Base-by-base conservation (phyloP, 2,888 invertebrate species). In the Plusia festucae region DNA sequence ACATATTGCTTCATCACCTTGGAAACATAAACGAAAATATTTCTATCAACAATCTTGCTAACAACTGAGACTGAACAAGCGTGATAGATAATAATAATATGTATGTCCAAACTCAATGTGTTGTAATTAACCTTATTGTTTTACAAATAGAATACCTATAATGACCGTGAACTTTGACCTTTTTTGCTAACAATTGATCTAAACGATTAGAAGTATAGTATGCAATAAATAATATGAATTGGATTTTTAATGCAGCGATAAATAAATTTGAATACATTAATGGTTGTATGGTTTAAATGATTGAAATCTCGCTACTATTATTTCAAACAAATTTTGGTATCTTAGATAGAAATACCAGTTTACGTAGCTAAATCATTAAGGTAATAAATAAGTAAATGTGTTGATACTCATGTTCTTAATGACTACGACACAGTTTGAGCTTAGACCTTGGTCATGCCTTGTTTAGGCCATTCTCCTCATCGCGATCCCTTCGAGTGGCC, bases 221-320 rank as follows among this genome's bases (percentile, higher is more conserved):
- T 53, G 57, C 65, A 63, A 59, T 71, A 55, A 78, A 80, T 79
- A 67, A 71, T 72, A 61, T 66, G 71, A 76, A 68, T 72, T 63
- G 60, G 54, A 76, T 74, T 76, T 73, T 76, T 68, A 63, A 78
- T 70, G 66, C 68, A 62, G 60, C 51, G 32, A 61, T 70, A 60
- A 64, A 70, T 74, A 72, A 60, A 73, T 75, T 80, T 73, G 57
- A 80, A 80, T 78, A 74, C 53, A 71, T 74, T 65, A 66, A 56
- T 62, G 16, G 46, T 73, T 68, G 24, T 64, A 59, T 51, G 51
- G 78, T 13, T 53, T 55, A n/a, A 60, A 49, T 68, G 61, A 73
- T 70, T 70, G 55, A 24, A 63, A 69, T 73, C 59, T 51, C 2
- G 8, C 11, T 52, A 54, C 60, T 53, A 61, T 46, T 22, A 44